These are phyloP conservation scores for Phaonia tiefii DNA, from an alignment of 2,888 invertebrate genomes.

Conservation along the genomic window DNA sequence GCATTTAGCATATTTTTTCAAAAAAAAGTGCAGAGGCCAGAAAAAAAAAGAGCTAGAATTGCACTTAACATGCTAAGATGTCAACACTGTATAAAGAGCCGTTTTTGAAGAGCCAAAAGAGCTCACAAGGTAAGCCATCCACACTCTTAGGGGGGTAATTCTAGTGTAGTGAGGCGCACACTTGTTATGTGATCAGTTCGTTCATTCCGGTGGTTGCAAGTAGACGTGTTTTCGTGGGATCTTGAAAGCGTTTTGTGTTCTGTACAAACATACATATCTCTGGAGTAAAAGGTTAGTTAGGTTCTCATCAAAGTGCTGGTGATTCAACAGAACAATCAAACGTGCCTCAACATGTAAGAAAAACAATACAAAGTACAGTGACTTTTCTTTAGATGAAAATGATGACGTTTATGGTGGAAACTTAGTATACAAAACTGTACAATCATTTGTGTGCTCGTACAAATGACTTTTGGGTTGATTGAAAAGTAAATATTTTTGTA, in stretches of 20 bases:
- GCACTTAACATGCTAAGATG: no score
- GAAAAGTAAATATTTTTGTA: no score
- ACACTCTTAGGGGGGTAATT: no score
- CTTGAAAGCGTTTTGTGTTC: background rate
- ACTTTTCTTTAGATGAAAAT: conserved; percentile 19
- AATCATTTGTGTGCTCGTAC: no score
- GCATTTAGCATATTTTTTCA: no score
- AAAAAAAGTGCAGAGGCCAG: no score
- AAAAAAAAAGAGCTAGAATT: no score
- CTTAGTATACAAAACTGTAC: conserved; percentile 24
- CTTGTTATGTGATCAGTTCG: conserved; percentile 43
- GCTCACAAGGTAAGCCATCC: no score
- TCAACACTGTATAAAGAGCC: no score
- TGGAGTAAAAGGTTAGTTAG: conserved; percentile 44
- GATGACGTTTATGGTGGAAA: conserved; percentile 19
- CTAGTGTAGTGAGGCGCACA: no score
- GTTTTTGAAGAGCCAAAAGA: no score
- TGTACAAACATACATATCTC: background rate
- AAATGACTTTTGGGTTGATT: no score
- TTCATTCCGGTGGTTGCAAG: conserved; percentile 42
- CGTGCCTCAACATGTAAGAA: conserved; percentile 29
- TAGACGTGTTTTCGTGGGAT: conserved; percentile 43
- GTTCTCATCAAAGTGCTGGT: conserved; percentile 10
- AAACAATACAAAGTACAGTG: conserved; percentile 28
- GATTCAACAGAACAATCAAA: conserved; percentile 40